Evolutionary conservation across 2,113 vertebrate species (phyloP), one percentile per base, ranked within the genome.

Genomic region (Tupaia tana): DNA sequence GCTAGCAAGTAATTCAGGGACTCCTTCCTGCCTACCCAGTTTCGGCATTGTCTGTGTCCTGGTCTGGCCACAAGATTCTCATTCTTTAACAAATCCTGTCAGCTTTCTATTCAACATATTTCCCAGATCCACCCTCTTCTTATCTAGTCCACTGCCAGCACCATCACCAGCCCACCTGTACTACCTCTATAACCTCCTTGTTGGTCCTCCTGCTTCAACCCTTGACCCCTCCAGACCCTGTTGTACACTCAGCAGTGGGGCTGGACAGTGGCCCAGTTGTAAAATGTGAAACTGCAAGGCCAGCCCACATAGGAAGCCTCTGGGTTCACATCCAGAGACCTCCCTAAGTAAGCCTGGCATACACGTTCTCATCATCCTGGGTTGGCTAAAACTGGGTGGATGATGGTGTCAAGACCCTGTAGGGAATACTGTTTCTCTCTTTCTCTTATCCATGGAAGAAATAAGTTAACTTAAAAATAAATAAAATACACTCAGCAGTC

Each of bases 11-110:
- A 82, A 14, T 71, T 24, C 67, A 70, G 34, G 16, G 54, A 92
- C n/a, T 86, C 61, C 43, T 71, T 93, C 43, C 52, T 88, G 18
- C 58, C 52, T 64, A 79, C 43, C 64, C 34, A 87, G 52, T 93
- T 90, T 69, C 10, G 66, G 18, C 64, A 79, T 58, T 61, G 15
- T 58, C 90, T 88, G 54, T 90, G 79, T 69, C 78, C 86, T 79
- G 34, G 15, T 74, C 81, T 77, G 54, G 29, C 58, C 29, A 61
- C 66, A 70, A 54, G 63, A 90, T 74, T 89, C 52, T 95, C 81
- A 67, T 85, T 78, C 54, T 92, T 97, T 63, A 79, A 52, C 59
- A 95, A 89, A 91, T 92, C 70, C n/a, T 92, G 29, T 80, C 11
- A 27, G 34, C 34, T 80, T 84, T 71, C 43, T 94, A 71, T 86